Conservation (phyloP, 2,797 vertebrate genomes). For the Melanotaenia boesemani region DNA sequence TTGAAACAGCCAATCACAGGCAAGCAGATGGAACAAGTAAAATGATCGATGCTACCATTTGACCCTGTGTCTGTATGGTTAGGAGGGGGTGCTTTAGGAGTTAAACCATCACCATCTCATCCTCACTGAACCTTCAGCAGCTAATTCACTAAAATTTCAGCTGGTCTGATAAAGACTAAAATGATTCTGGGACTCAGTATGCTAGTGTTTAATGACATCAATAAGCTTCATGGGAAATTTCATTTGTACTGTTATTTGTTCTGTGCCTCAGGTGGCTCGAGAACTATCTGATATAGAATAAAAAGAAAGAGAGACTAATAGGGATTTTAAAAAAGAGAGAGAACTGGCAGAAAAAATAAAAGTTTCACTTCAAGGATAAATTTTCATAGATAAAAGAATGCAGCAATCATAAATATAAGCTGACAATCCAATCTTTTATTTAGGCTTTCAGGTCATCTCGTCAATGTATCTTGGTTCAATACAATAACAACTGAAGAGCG, state of each 20-base stretch:
- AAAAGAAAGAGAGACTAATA: slow-evolving; percentile 42
- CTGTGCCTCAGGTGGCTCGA: slow-evolving; percentile 80
- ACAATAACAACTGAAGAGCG: slow-evolving; percentile 13
- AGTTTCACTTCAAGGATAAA: slow-evolving; percentile 29
- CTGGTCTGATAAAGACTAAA: slow-evolving; percentile 86
- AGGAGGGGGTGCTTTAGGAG: slow-evolving; percentile 59
- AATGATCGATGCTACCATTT: slow-evolving; percentile 84
- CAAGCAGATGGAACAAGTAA: slow-evolving; percentile 81
- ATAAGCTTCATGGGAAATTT: slow-evolving; percentile 87
- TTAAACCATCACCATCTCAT: slow-evolving; percentile 59
- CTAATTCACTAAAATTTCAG: slow-evolving; percentile 90
- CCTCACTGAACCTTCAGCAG: slow-evolving; percentile 62
- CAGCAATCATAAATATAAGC: slow-evolving; percentile 25
- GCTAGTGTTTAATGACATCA: slow-evolving; percentile 90
- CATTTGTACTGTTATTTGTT: slow-evolving; percentile 87
- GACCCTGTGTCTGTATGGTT: slow-evolving; percentile 61
- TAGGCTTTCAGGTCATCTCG: slow-evolving; percentile 23
- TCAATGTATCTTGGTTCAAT: slow-evolving; percentile 24
- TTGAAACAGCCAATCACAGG: slow-evolving; percentile 74
- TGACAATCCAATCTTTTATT: slow-evolving; percentile 25
- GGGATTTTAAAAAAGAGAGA: slow-evolving; percentile 16
- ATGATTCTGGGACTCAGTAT: slow-evolving; percentile 85
- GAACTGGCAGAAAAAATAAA: slow-evolving; percentile 21
- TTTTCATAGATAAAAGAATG: slow-evolving; percentile 24
- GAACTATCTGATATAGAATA: slow-evolving; percentile 71